A percentile compares a stretch with the other conserved stretches of the same genome.
Conservation (phyloP, 2,797 vertebrate genomes). For the Malacoraja senta region DNA sequence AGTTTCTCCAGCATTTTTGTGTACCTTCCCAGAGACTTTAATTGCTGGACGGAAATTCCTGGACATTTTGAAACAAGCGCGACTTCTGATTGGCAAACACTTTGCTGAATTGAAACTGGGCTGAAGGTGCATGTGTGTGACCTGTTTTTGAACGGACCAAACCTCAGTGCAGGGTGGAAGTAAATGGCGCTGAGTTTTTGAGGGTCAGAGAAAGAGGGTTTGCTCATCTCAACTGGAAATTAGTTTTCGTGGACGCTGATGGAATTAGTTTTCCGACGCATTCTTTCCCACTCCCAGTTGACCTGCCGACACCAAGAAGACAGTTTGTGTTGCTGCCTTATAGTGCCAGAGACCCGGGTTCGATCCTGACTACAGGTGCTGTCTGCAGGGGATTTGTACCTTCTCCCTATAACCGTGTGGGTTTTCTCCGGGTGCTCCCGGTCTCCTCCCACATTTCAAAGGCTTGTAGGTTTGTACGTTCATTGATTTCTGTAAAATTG, state of each 20-base stretch:
- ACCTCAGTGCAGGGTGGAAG: not conserved
- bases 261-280: not conserved
- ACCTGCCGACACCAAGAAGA: not conserved
- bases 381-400: no score
- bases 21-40: not conserved
- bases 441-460: no score
- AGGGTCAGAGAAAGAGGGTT: no score
- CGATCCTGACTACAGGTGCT: no score
- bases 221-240: not conserved
- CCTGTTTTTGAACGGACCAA: not conserved
- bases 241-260: not conserved
- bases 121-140: not conserved
- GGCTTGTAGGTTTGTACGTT: no score
- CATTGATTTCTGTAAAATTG: no score
- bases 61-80: not conserved
- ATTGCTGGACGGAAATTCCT: not conserved
- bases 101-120: not conserved
- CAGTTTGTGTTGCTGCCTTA: no score
- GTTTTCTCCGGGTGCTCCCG: no score
- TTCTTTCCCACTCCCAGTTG: not conserved
- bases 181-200: not conserved
- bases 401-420: no score
- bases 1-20: no score
- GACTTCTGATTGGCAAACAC: not conserved
- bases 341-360: no score